These are phyloP conservation scores for Diarsia rubi DNA, from an alignment of 2,888 invertebrate species.

Conservation along the genomic window DNA sequence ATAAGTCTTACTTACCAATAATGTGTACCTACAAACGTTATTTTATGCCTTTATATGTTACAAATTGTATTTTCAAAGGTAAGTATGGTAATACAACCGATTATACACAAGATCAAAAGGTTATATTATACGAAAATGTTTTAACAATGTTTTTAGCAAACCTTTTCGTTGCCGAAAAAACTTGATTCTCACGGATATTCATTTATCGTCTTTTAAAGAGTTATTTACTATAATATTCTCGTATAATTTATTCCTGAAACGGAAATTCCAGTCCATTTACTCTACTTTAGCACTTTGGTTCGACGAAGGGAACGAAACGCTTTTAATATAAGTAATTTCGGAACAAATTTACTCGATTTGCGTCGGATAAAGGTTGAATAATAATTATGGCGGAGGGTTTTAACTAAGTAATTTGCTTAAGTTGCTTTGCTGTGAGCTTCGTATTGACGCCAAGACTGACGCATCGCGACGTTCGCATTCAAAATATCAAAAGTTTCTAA, in stretches of 20 bases:
- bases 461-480: slow-evolving; percentile 65
- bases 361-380: slow-evolving; percentile 86
- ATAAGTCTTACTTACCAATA: background rate
- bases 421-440: slow-evolving; percentile 75
- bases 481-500: slow-evolving; percentile 75
- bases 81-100: background rate
- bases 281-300: slow-evolving; percentile 88
- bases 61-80: slow-evolving; percentile 1
- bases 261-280: slow-evolving; percentile 89
- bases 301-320: slow-evolving; percentile 86
- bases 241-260: slow-evolving; percentile 86
- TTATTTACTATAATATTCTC: slow-evolving; percentile 83
- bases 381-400: slow-evolving; percentile 80
- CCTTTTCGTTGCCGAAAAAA: slow-evolving; percentile 21
- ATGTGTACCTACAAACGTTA: background rate
- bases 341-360: slow-evolving; percentile 87
- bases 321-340: slow-evolving; percentile 89
- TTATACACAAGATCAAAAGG: slow-evolving; percentile 4
- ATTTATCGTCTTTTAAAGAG: slow-evolving; percentile 70
- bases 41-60: background rate
- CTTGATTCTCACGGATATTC: slow-evolving; percentile 49
- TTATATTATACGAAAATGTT: slow-evolving; percentile 10
- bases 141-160: slow-evolving; percentile 13
- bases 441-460: slow-evolving; percentile 61
- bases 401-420: slow-evolving; percentile 80